Conservation (phyloP, 2,888 invertebrate species). For the Dryocosmus kuriphilus region DNA sequence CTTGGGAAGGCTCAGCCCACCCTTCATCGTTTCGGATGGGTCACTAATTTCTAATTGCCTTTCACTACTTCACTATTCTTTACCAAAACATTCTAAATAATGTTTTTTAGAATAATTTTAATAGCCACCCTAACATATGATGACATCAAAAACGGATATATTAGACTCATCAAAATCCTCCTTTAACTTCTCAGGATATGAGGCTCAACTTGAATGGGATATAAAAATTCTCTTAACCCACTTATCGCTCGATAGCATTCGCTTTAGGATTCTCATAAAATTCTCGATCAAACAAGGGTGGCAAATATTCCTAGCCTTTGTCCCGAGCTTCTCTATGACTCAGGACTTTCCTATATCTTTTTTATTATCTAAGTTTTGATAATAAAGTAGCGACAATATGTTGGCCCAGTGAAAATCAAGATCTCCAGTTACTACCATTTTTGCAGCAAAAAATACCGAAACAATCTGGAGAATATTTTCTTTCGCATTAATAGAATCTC, state of each 20-base stretch:
- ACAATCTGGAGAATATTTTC: too few species aligned
- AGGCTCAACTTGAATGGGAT: background rate
- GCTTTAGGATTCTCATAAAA: slow-evolving; percentile 18
- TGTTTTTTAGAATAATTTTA: too few species aligned
- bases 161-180: background rate
- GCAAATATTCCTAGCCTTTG: background rate
- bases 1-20: background rate
- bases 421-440: too few species aligned
- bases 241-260: slow-evolving; percentile 29
- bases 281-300: slow-evolving; percentile 25
- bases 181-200: background rate
- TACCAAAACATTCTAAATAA: background rate
- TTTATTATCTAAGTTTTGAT: background rate
- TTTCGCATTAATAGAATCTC: too few species aligned
- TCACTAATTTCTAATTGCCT: background rate
- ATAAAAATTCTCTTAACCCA: slow-evolving; percentile 18
- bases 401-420: too few species aligned
- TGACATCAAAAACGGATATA: too few species aligned
- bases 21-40: background rate
- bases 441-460: too few species aligned
- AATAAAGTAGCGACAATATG: too few species aligned
- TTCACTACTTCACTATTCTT: background rate
- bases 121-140: too few species aligned
- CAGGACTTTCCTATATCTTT: background rate
- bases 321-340: background rate